Conservation (phyloP, 1,140 invertebrate genomes). For the Cotesia vestalis region DNA sequence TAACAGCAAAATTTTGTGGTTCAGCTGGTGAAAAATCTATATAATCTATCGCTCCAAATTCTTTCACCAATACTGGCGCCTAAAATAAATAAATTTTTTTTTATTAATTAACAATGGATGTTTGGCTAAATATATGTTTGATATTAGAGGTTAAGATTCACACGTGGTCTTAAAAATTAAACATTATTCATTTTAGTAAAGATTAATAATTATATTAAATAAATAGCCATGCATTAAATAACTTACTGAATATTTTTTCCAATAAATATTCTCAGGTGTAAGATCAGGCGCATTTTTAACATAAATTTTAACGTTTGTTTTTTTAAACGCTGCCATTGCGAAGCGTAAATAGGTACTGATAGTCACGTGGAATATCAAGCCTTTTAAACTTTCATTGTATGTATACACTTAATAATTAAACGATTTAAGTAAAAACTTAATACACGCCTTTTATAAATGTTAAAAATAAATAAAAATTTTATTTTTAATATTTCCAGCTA, state of each 20-base stretch:
- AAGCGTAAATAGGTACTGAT: background rate
- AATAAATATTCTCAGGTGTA: conserved; percentile 82
- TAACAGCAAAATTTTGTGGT: conserved; percentile 89
- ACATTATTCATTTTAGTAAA: background rate
- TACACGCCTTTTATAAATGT: no score
- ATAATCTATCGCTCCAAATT: conserved; percentile 90
- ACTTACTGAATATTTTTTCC: conserved; percentile 84
- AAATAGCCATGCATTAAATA: conserved; percentile 19
- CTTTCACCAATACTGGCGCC: conserved; percentile 88
- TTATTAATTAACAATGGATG: background rate
- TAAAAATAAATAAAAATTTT: no score
- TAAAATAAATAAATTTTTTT: conserved; percentile 63
- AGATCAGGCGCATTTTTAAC: conserved; percentile 72
- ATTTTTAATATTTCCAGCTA: no score
- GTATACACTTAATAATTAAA: no score
- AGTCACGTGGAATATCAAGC: background rate
- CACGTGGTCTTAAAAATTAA: conserved; percentile 36
- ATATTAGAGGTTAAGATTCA: conserved; percentile 42
- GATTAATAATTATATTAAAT: conserved; percentile 14
- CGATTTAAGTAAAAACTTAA: no score
- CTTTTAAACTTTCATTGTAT: no score
- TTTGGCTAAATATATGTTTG: background rate
- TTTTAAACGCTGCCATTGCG: conserved; percentile 74
- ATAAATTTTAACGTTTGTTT: conserved; percentile 77
- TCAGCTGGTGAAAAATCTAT: conserved; percentile 89